phyloP scores from a whole-genome alignment of 2,888 invertebrate genomes.

The Ischnus inquisitorius region DNA sequence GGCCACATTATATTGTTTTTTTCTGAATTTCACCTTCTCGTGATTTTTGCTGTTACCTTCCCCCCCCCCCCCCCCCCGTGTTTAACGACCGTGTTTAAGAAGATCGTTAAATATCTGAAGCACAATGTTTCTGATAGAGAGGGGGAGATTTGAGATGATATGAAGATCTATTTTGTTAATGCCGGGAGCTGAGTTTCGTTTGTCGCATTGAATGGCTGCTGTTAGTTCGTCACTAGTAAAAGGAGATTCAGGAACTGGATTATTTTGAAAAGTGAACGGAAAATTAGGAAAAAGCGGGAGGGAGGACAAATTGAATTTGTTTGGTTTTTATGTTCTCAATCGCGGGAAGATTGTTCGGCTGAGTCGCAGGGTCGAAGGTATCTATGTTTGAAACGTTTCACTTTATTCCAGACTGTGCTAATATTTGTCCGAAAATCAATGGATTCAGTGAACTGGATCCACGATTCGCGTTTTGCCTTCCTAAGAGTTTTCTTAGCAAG shows the following conservation, averaged over 20 bases:
- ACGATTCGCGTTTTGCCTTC: background rate
- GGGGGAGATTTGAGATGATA: background rate
- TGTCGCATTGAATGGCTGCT: background rate
- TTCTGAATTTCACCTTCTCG: too few relatives aligned
- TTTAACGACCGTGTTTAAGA: background rate
- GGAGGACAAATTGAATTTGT: too few relatives aligned
- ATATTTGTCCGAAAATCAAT: background rate
- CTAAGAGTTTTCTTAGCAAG: background rate
- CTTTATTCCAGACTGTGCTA: background rate
- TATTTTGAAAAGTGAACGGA: background rate
- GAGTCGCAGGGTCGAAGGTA: background rate
- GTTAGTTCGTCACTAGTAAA: background rate
- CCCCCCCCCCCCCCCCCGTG: too few relatives aligned
- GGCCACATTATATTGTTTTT: too few relatives aligned
- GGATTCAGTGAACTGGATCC: too few relatives aligned
- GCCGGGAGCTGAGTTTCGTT: conserved; percentile 12
- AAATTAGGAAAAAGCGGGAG: too few relatives aligned
- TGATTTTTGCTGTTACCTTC: too few relatives aligned
- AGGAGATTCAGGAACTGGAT: background rate
- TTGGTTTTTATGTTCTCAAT: too few relatives aligned
- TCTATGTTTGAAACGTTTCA: background rate
- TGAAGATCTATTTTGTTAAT: conserved; percentile 17
- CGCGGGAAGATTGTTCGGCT: background rate
- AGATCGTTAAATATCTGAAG: background rate
- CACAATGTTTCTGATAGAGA: background rate